Conservation (phyloP, 2,797 vertebrate genomes). For the Pangasius sanitwongsei region DNA sequence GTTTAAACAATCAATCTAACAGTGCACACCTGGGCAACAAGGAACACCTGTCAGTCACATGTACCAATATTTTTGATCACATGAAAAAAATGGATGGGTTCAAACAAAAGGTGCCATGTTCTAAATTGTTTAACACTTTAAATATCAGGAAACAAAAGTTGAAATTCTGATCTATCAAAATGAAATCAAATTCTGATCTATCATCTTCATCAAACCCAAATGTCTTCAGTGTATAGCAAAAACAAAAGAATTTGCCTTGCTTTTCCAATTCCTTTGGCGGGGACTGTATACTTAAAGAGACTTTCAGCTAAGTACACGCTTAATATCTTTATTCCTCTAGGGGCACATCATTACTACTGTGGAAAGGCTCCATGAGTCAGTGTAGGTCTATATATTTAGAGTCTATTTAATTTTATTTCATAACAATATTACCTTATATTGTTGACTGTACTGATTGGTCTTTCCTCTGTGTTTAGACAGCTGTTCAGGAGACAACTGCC, state of each 20-base stretch:
- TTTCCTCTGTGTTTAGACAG: slow-evolving; percentile 81
- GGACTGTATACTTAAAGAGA: not conserved
- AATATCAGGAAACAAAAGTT: not conserved
- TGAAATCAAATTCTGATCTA: not conserved
- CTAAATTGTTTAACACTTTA: not conserved
- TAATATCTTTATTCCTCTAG: not conserved
- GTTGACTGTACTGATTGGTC: not conserved
- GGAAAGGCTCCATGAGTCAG: not conserved
- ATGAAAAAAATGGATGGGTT: not conserved
- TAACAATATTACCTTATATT: not conserved
- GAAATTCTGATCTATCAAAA: too few relatives aligned
- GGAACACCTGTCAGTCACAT: not conserved
- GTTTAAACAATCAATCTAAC: not conserved
- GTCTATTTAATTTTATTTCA: not conserved
- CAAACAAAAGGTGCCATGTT: not conserved
- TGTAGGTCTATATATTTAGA: not conserved
- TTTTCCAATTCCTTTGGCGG: not conserved
- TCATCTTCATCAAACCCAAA: not conserved
- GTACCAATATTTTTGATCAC: not conserved
- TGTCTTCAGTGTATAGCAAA: not conserved
- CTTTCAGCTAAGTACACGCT: not conserved
- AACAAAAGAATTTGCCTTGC: not conserved
- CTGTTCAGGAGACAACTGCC: slow-evolving; percentile 95
- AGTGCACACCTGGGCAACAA: not conserved
- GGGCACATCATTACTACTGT: not conserved